Base-by-base conservation (phyloP, 1,140 invertebrate genomes). In the Chrysoperla carnea region DNA sequence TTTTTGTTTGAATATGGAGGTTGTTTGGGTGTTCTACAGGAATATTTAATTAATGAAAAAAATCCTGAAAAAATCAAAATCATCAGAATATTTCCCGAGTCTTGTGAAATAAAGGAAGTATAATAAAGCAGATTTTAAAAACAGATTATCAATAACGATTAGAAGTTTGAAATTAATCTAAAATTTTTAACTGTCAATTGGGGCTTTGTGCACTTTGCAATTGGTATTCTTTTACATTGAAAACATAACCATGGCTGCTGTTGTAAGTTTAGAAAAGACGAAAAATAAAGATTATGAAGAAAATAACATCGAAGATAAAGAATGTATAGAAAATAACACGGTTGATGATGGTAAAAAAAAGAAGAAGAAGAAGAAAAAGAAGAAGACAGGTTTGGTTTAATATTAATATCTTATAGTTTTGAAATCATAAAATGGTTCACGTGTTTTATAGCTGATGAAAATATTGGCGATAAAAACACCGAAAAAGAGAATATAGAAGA, bases 321-420 rank as follows among this genome's bases (percentile, higher is more conserved):
- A 49, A 23, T 46, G 53, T 23, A 51, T 45, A 27, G 55, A 48
- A 11, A 54, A 56, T 38, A 55, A 58, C 49, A 43, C 43, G 9
- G 37, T 43, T 15, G 46, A 48, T 1, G 62, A 60, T 42, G 62
- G 62, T 46, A 57, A 73, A 50, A 78, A 79, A 49, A 80, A 76
- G 50, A 80, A 78, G 53, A 53, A 54, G 43, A 62, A 62, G 48
- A 72, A 72, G 52, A 72, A 65, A 43, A 65, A 69, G 46, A 67
- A 55, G 43, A 69, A 69, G 47, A 14, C 49, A 8, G 50, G 53
- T 53, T 50, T 47, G 43, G 6, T 11, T 33, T 33, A 33, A 33
- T 33, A 33, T 44, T 42, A 15, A 31, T 6, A 39, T 38, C 29
- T 23, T 23, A 2, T 23, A 3, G 5, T 13, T 38, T 45, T 28